Conservation (phyloP, 2,797 vertebrate species). For the Syngnathus rostellatus region DNA sequence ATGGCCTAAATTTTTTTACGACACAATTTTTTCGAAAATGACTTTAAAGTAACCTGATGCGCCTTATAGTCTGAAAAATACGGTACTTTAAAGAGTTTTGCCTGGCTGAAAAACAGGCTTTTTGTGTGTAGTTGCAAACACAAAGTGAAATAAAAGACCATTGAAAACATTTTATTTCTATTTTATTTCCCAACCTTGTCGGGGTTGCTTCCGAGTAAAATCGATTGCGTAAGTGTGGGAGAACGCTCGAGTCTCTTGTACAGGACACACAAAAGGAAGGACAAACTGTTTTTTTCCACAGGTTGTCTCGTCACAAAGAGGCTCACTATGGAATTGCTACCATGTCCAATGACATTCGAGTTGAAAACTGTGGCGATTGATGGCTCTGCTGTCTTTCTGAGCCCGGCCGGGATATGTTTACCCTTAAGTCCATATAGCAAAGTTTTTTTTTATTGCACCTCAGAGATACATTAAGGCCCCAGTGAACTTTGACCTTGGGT, state of each 20-base stretch:
- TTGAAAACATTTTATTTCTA: neutral
- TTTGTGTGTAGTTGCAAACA: neutral
- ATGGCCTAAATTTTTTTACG: neutral
- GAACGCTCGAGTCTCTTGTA: neutral
- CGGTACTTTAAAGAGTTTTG: too few species aligned
- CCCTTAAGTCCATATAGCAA: slow-evolving; percentile 44
- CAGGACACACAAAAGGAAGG: slow-evolving; percentile 3
- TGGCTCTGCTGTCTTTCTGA: slow-evolving; percentile 22
- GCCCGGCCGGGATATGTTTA: slow-evolving; percentile 27
- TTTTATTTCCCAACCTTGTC: neutral
- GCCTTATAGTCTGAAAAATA: too few species aligned
- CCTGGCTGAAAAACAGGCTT: too few species aligned
- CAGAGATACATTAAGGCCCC: slow-evolving; percentile 51
- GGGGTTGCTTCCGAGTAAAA: neutral
- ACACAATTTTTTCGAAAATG: neutral
- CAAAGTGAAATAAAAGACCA: too few species aligned
- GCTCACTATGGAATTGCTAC: slow-evolving; percentile 17
- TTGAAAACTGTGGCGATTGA: slow-evolving; percentile 44
- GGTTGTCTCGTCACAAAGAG: neutral
- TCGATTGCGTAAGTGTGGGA: neutral
- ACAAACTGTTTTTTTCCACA: slow-evolving; percentile 2
- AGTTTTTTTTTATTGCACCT: slow-evolving; percentile 58
- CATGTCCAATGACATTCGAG: slow-evolving; percentile 52
- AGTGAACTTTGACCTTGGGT: slow-evolving; percentile 67
- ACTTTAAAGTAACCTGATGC: too few species aligned